These are phyloP conservation scores for Hesperia comma DNA, from an alignment of 2,888 invertebrate genomes.

Conservation along the genomic window DNA sequence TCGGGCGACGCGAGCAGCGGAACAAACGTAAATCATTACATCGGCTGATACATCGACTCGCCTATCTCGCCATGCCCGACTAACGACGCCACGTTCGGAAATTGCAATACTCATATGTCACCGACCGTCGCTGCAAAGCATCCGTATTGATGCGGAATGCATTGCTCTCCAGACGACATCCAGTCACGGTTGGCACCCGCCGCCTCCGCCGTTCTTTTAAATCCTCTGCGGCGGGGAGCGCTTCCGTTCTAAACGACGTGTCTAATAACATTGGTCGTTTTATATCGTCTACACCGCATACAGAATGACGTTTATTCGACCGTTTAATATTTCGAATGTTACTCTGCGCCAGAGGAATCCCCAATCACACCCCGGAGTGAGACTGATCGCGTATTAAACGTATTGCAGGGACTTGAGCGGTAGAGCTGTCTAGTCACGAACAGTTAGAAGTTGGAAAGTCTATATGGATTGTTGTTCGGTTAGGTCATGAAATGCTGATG, in stretches of 20 bases:
- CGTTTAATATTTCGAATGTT: constrained; percentile 57
- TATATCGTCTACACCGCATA: constrained; percentile 41
- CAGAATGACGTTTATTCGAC: constrained; percentile 50
- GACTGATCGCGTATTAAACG: constrained; percentile 31
- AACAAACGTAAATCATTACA: constrained; percentile 64
- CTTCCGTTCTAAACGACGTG: constrained; percentile 15
- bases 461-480: too few relatives aligned
- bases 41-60: constrained; percentile 53
- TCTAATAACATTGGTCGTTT: constrained; percentile 29
- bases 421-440: constrained; percentile 2
- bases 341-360: constrained; percentile 22
- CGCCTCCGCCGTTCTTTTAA: constrained; percentile 46
- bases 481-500: too few relatives aligned
- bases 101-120: constrained; percentile 79
- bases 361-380: constrained; percentile 11
- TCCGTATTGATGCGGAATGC: constrained; percentile 61
- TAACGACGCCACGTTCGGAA: constrained; percentile 73
- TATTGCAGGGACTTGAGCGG: constrained; percentile 11
- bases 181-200: constrained; percentile 53
- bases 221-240: constrained; percentile 13
- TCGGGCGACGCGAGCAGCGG: constrained; percentile 55
- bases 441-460: constrained; percentile 7
- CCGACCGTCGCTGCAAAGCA: constrained; percentile 61
- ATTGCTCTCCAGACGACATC: constrained; percentile 56
- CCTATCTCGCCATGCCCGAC: constrained; percentile 44